A percentile compares a stretch with the other conserved stretches of the same genome.
Conservation (phyloP, 2,113 vertebrate species). For the Morone chrysops region DNA sequence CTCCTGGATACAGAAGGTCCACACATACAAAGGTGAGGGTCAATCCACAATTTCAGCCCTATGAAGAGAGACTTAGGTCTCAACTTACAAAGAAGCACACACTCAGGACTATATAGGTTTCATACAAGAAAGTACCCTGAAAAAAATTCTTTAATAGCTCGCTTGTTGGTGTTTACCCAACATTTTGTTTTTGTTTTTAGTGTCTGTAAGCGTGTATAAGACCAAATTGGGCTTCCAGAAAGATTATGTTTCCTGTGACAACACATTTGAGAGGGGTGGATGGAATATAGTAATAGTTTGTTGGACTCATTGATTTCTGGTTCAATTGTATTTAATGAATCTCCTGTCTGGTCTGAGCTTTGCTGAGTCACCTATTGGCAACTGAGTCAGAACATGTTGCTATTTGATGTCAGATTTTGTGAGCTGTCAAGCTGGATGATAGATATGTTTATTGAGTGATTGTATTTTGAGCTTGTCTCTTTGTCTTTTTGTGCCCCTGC, state of each 20-base stretch:
- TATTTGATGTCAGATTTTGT: slow-evolving; percentile 33
- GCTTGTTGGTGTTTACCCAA: neutral
- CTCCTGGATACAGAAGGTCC: slow-evolving; percentile 98
- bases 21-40: slow-evolving; percentile 91
- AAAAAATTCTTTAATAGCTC: neutral
- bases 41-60: neutral
- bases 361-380: slow-evolving; percentile 39
- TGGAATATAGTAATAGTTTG: slow-evolving; percentile 28
- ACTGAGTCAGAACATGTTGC: slow-evolving; percentile 15
- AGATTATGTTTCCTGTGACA: neutral
- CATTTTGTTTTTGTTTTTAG: neutral
- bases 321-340: neutral
- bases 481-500: slow-evolving; percentile 44
- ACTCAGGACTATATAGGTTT: neutral
- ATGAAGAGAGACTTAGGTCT: too few species aligned
- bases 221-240: neutral
- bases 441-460: slow-evolving; percentile 26
- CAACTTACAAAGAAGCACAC: neutral
- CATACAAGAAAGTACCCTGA: neutral
- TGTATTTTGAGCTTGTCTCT: slow-evolving; percentile 17
- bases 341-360: slow-evolving; percentile 4
- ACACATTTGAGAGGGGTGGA: slow-evolving; percentile 6
- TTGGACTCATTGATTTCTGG: slow-evolving; percentile 37
- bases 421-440: slow-evolving; percentile 4
- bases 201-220: neutral